Evolutionary conservation across 2,113 vertebrate species (phyloP).

Genomic region (Excalfactoria chinensis): DNA sequence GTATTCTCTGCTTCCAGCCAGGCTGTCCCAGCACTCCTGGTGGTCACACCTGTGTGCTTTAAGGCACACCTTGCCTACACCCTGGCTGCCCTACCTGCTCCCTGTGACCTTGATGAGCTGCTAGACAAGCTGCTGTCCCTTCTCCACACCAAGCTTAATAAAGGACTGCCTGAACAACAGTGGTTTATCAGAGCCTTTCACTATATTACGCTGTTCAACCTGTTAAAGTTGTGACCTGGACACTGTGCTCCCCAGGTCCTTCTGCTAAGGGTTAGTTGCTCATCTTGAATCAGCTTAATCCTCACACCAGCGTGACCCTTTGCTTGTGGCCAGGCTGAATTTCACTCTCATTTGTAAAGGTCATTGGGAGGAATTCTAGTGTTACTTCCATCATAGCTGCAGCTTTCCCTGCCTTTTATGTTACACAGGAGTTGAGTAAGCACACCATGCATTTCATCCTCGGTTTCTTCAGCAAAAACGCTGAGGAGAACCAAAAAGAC

Average conservation of each 20-base stretch:
- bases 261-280: not conserved
- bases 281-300: not conserved
- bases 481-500: not conserved
- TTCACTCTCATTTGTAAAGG: not conserved
- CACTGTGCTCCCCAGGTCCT: not conserved
- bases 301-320: not conserved
- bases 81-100: not conserved
- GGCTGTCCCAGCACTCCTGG: not conserved
- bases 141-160: rapidly evolving
- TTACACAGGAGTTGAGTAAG: not conserved
- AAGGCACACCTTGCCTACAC: rapidly evolving
- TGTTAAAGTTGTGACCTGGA: not conserved
- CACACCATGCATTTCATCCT: not conserved
- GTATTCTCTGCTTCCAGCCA: not conserved
- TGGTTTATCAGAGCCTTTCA: not conserved
- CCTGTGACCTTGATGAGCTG: rapidly evolving
- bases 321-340: not conserved
- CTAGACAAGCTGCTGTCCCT: not conserved
- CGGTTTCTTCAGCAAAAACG: not conserved
- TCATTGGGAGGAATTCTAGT: not conserved
- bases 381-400: not conserved
- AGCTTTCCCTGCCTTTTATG: not conserved
- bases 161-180: not conserved
- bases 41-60: rapidly evolving
- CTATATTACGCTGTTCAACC: not conserved